These are phyloP conservation scores for Phalangium opilio DNA, from an alignment of 2,888 invertebrate species.

Conservation along the genomic window DNA sequence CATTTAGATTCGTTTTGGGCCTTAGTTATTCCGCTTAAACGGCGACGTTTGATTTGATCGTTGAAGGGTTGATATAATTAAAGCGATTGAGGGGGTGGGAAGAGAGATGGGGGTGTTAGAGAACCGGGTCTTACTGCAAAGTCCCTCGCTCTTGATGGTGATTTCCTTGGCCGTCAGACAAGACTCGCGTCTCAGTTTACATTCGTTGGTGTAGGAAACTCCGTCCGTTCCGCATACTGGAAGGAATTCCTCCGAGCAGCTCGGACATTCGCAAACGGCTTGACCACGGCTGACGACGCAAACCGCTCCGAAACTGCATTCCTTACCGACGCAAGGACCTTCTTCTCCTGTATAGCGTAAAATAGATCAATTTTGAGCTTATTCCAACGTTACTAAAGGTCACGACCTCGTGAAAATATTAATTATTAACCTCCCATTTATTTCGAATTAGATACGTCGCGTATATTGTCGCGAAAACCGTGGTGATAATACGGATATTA, in stretches of 20 bases:
- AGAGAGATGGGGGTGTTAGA: no score
- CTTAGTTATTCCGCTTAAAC: no score
- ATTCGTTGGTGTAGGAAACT: constrained; percentile 47
- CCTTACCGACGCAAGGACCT: constrained; percentile 35
- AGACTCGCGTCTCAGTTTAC: constrained; percentile 61
- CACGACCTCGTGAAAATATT: no score
- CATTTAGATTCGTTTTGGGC: no score
- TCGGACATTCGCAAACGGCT: constrained; percentile 68
- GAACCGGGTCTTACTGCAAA: constrained; percentile 64
- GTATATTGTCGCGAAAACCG: no score
- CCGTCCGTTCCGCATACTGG: constrained; percentile 57
- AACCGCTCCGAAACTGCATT: constrained; percentile 59
- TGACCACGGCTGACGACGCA: constrained; percentile 50
- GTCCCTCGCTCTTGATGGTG: constrained; percentile 58
- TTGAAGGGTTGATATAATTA: not conserved
- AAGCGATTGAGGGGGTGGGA: no score
- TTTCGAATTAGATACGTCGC: no score
- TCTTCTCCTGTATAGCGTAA: constrained; percentile 18
- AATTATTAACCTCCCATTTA: no score
- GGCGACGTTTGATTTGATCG: not conserved
- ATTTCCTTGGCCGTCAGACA: constrained; percentile 59
- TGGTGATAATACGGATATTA: no score
- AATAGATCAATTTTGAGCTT: no score
- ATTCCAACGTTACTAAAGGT: no score
- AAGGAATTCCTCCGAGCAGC: constrained; percentile 65